Evolutionary conservation across 2,888 invertebrate species (phyloP).

Genomic region (Pyrrhosoma nymphula): DNA sequence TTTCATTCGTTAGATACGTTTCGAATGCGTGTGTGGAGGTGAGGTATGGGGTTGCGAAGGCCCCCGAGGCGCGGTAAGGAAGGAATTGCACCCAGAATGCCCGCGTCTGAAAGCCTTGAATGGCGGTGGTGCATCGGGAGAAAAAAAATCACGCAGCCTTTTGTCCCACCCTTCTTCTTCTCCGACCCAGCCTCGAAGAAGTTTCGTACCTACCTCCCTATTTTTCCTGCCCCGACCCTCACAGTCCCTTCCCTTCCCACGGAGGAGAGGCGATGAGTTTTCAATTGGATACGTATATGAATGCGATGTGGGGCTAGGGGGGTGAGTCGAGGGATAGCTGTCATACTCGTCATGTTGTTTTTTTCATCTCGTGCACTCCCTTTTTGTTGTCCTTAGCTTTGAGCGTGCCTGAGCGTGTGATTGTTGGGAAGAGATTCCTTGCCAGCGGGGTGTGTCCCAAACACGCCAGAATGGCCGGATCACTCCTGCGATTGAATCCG

Average conservation of each 20-base stretch:
- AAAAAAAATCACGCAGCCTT: neutral
- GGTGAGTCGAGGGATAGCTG: conserved; percentile 38
- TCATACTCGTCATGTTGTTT: conserved; percentile 30
- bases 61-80: neutral
- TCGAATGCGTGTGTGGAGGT: neutral
- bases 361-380: neutral
- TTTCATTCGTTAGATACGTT: neutral
- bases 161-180: neutral
- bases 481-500: neutral
- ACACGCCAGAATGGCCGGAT: neutral
- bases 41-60: neutral
- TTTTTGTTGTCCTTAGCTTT: neutral
- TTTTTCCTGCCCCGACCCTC: neutral
- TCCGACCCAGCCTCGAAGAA: neutral
- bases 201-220: neutral
- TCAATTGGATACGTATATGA: conserved; percentile 19
- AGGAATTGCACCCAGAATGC: neutral
- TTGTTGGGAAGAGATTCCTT: conserved; percentile 21
- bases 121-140: neutral
- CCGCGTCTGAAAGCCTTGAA: neutral
- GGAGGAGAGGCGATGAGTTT: conserved; percentile 20
- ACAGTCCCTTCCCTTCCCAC: neutral
- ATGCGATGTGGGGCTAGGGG: neutral
- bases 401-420: neutral
- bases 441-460: neutral